Evolutionary conservation across 1,140 invertebrate genomes (phyloP), one percentile per base, ranked within the genome.

Genomic region (Reticulitermes speratus): DNA sequence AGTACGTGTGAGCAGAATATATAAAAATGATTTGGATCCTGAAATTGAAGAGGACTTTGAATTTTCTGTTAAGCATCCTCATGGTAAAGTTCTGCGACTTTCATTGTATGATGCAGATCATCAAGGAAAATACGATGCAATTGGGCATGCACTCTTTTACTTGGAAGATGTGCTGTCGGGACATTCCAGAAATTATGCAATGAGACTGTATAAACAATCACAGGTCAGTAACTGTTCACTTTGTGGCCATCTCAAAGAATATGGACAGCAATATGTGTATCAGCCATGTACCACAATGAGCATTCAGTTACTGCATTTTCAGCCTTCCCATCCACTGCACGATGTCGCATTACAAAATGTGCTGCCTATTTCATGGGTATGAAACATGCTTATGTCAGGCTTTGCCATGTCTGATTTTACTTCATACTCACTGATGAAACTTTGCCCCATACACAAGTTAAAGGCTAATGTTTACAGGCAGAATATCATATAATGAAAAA

Each of bases 91-190:
- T 21, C 65, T 89, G 12, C 87, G 89, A 21, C 87, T 89, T 69
- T 89, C 89, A 25, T 87, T 89, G 21, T 89, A 85, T 86, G 88
- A 89, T 87, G 86, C 87, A 44, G 87, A 88, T 44, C 83, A 83
- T 6, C 86, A 87, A 85, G 88, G 89, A 14, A 88, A 88, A 85
- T 88, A 88, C 52, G 88, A 88, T 82, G 89, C 89, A 30, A 86
- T 89, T 45, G 89, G 89, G 14, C 89, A 89, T 85, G 88, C 89
- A 16, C 82, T 89, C 16, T 88, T 88, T 69, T 88, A 88, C 75
- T 82, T 89, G 25, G 88, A 89, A 23, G 88, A 88, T 86, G 86
- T 88, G 84, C 82, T 87, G n/a, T 83, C 83, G 0, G 85, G 44
- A 52, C 85, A 86, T 65, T 85, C 88, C 38, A 84, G 85, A 7